A percentile compares a stretch with the other conserved stretches of the same genome.
These are phyloP conservation scores for Trematocara macrostoma DNA, from an alignment of 2,113 vertebrate species.

Conservation along the genomic window DNA sequence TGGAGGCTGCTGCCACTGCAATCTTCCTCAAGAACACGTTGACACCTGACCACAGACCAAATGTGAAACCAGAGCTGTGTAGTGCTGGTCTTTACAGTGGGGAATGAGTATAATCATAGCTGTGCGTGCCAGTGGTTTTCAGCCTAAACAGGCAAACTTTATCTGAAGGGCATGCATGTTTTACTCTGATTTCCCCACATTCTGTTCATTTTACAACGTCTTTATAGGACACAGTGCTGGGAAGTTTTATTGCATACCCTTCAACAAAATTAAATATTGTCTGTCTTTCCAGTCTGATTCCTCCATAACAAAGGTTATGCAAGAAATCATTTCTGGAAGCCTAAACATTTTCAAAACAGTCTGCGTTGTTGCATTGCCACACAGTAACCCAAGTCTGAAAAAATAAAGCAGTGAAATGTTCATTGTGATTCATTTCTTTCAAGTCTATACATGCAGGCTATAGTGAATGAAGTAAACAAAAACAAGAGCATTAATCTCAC, in stretches of 20 bases:
- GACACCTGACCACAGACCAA: conserved; percentile 72
- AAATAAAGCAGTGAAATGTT: neutral
- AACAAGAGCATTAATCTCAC: neutral
- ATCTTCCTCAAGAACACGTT: conserved; percentile 90
- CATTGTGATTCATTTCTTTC: neutral
- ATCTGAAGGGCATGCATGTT: neutral
- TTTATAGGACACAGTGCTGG: neutral
- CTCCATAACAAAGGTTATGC: neutral
- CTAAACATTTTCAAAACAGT: neutral
- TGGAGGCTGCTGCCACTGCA: conserved; percentile 83
- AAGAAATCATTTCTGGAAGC: neutral
- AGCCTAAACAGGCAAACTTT: neutral
- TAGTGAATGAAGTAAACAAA: neutral
- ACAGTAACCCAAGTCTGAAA: neutral
- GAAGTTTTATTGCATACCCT: neutral
- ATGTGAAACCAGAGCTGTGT: neutral
- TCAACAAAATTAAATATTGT: neutral
- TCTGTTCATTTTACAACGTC: neutral
- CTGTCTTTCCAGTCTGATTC: neutral
- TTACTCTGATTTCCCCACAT: neutral
- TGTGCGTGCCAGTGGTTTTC: neutral
- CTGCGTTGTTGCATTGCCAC: neutral
- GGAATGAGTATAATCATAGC: neutral
- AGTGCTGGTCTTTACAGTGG: neutral
- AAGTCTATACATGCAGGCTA: neutral